Evolutionary conservation across 2,113 vertebrate genomes (phyloP).

Genomic region (Cinclus mexicanus): DNA sequence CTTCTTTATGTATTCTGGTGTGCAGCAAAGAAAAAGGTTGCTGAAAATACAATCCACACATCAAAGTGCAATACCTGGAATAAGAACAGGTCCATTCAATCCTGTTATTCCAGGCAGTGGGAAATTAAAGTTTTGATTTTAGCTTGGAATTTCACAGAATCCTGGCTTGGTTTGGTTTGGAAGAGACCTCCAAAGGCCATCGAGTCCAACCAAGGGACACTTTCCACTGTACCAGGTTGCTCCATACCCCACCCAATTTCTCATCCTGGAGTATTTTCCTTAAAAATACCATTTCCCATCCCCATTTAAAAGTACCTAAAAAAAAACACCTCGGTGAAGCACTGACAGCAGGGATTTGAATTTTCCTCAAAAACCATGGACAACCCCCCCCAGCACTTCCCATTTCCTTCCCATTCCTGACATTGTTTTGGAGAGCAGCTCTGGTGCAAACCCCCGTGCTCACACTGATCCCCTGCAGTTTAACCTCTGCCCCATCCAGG

Average conservation of each 20-base stretch:
- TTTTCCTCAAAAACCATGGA: neutral
- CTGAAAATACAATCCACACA: neutral
- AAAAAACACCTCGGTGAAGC: rapidly evolving
- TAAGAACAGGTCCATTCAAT: too few species aligned
- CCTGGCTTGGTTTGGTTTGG: neutral
- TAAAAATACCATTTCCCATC: rapidly evolving
- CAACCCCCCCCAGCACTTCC: rapidly evolving
- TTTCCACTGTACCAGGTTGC: neutral
- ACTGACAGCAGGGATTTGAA: rapidly evolving
- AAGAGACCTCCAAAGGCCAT: neutral
- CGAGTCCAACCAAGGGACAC: neutral
- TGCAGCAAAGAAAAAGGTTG: neutral
- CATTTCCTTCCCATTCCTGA: neutral
- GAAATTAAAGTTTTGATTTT: rapidly evolving
- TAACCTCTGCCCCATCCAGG: neutral
- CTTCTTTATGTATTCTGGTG: rapidly evolving
- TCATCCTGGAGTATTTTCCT: neutral
- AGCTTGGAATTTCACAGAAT: neutral
- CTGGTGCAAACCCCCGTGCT: rapidly evolving
- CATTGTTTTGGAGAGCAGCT: neutral
- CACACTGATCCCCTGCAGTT: rapidly evolving
- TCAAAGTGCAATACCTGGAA: neutral
- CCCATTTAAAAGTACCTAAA: neutral
- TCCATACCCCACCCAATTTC: too few species aligned
- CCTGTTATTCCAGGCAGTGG: neutral